Evolutionary conservation across 92 coral and sea anemone species (phyloP).

Genomic region (Epizoanthus scotinus): DNA sequence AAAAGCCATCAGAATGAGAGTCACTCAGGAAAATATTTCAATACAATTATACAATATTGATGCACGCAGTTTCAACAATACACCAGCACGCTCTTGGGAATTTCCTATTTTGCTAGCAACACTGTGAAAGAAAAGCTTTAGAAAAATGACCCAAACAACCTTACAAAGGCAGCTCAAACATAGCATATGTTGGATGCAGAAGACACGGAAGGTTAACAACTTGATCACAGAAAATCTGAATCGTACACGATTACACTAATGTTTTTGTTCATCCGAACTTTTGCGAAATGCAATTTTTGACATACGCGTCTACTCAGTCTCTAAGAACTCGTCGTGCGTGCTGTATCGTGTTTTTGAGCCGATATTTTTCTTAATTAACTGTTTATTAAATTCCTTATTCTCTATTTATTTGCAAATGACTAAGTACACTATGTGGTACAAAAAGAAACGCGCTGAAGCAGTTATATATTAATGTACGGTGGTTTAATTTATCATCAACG

Average conservation of each 20-base stretch:
- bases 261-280: neutral
- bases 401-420: neutral
- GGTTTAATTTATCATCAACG: neutral
- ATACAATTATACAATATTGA: neutral
- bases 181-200: conserved; percentile 16
- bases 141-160: conserved; percentile 15
- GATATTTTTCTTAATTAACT: conserved; percentile 24
- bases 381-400: conserved; percentile 5
- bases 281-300: neutral
- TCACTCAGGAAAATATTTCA: neutral
- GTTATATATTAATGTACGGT: conserved; percentile 6
- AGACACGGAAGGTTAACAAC: conserved; percentile 1
- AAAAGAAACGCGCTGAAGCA: neutral
- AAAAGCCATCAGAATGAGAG: neutral
- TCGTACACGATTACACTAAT: neutral
- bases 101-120: conserved; percentile 23
- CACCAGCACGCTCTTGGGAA: conserved; percentile 37
- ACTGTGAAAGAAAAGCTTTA: conserved; percentile 35
- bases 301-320: neutral
- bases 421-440: conserved; percentile 8
- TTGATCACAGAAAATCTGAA: neutral
- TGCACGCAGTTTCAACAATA: conserved; percentile 8
- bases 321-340: conserved; percentile 11
- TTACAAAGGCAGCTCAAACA: conserved; percentile 26
- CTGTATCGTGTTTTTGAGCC: neutral